Evolutionary conservation across 2,888 invertebrate species (phyloP), one percentile per base, ranked within the genome.

Genomic region (Campoplex capitator): DNA sequence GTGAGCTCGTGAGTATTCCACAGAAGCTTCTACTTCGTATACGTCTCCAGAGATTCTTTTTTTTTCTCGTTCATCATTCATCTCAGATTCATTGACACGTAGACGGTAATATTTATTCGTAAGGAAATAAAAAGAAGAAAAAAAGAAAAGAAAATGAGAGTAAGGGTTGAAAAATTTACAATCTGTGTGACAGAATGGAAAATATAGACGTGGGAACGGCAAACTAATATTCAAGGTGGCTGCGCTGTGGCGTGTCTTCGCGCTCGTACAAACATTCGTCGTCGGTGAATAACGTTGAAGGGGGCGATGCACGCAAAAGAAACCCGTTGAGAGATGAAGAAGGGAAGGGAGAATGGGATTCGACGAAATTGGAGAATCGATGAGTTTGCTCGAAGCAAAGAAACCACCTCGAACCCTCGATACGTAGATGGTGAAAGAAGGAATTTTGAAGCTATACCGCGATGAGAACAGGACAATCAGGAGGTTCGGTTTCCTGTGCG

Each of bases 361-460:
- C 83, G 42, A 83, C 62, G 83, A 76, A 83, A 83, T 83, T 83
- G 76, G 76, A 76, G 83, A 83, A 83, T 83, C 76, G 83, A 76
- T 76, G 62, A 83, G 83, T 83, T 83, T 83, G 83, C 75, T 70
- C 8, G 48, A 23, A 35, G 83, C 83, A 76, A 76, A 76, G 76
- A 76, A 76, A 35, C 73, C 58, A 23, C 45, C 42, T 28, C 48
- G 18, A 7, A 45, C 71, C 38, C 51, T 56, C 42, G 65, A 70
- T 82, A 23, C 23, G 67, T 75, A 82, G 56, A 54, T 42, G 54
- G 35, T 51, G 71, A 71, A 71, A 32, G 32, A 51, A 23, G 56
- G 74, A 38, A n/a, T 75, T 75, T 67, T n/a, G 23, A 56, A 67
- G 38, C 56, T 54, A 23, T 23, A 56, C 74, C 68, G 38, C 67